Conservation (phyloP, 2,113 vertebrate genomes). For the Motacilla alba region DNA sequence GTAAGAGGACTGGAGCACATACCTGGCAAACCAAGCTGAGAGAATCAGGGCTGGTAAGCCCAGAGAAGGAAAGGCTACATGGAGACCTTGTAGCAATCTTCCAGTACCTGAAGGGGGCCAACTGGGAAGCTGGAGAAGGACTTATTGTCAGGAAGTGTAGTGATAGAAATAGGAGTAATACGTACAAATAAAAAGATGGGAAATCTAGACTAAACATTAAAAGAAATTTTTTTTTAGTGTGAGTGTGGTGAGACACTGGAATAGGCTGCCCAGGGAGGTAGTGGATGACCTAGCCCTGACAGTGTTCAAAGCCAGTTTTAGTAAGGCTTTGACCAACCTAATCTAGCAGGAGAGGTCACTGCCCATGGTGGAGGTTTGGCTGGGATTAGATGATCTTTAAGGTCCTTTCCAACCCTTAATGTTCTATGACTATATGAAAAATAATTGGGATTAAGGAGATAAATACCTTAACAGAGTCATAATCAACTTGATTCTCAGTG, state of each 20-base stretch:
- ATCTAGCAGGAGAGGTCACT: not conserved
- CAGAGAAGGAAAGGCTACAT: not conserved
- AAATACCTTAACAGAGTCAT: not conserved
- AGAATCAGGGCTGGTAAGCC: not conserved
- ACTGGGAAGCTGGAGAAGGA: not conserved
- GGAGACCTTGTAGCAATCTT: not conserved
- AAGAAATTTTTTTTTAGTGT: not conserved
- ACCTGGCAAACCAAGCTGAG: not conserved
- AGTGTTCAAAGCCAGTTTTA: not conserved
- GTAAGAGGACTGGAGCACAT: not conserved
- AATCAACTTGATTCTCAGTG: not conserved
- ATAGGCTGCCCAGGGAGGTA: not conserved
- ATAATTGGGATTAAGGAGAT: not conserved
- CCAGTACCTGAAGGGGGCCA: not conserved
- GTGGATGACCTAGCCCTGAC: not conserved
- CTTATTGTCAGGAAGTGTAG: not conserved
- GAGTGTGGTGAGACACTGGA: not conserved
- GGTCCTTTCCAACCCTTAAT: not conserved
- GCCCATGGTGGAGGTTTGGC: not conserved
- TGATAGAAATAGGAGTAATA: not conserved
- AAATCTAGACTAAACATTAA: not conserved
- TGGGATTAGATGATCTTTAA: not conserved
- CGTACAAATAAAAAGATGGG: not conserved
- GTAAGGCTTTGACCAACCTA: not conserved
- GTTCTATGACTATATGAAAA: not conserved